A percentile compares a stretch with the other conserved stretches of the same genome.
phyloP scores from a whole-genome alignment of 92 coral and sea anemone species.

The Montipora capitata region DNA sequence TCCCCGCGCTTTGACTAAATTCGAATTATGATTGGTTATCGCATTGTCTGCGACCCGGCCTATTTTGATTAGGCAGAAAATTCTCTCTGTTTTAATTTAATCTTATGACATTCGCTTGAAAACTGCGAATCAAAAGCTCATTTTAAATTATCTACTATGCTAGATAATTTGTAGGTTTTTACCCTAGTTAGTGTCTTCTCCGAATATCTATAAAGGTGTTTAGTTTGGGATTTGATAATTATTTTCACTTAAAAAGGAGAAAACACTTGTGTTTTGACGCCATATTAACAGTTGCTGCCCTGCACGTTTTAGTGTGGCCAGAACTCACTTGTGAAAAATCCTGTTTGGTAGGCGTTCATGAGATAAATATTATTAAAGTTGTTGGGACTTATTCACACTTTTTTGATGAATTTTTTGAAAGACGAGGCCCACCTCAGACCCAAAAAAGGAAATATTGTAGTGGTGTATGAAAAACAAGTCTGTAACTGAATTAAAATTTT shows the following conservation, averaged over 20 bases:
- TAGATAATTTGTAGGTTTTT: neutral
- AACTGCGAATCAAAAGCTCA: no score
- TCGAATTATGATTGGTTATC: no score
- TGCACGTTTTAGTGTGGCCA: slow-evolving; percentile 35
- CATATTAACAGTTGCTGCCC: neutral
- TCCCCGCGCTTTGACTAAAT: no score
- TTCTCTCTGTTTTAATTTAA: no score
- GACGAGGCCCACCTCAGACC: slow-evolving; percentile 54
- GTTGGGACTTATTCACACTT: slow-evolving; percentile 7
- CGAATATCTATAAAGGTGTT: neutral
- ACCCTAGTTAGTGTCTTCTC: neutral
- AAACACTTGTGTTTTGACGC: neutral
- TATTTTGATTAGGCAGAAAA: no score
- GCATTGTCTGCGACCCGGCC: no score
- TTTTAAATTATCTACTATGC: no score
- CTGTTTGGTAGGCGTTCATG: neutral
- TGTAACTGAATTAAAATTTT: slow-evolving; percentile 1
- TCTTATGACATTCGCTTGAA: no score
- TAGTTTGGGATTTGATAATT: neutral
- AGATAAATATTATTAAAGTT: neutral
- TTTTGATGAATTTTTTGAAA: slow-evolving; percentile 30
- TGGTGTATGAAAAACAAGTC: neutral
- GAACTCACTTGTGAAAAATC: neutral
- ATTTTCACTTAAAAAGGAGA: neutral
- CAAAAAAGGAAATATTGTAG: slow-evolving; percentile 38